Percentiles rank a stretch among this genome's conserved stretches.
Conservation (phyloP, 2,888 invertebrate species). For the Phragmatobia fuliginosa region DNA sequence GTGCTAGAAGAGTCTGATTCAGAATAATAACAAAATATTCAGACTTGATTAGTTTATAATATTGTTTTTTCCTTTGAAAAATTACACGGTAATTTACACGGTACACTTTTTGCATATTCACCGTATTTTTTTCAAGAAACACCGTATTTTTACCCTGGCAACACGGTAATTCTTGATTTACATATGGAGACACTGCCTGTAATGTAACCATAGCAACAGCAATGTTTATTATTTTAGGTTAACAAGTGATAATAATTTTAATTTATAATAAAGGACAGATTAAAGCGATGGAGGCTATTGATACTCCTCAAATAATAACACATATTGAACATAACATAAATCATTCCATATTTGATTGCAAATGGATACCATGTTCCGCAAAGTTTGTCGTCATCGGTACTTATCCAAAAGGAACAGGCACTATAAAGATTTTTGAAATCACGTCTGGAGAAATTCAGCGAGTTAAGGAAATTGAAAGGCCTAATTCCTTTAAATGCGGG, state of each 20-base stretch:
- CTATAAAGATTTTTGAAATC: constrained; percentile 93
- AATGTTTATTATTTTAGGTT: constrained; percentile 63
- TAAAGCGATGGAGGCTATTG: constrained; percentile 71
- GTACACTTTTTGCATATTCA: no score
- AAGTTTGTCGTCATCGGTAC: constrained; percentile 96
- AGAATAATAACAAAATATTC: no score
- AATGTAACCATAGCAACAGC: constrained; percentile 65
- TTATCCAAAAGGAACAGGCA: constrained; percentile 94
- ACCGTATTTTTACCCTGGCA: no score
- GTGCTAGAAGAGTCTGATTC: no score
- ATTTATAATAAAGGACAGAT: not conserved
- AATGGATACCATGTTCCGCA: constrained; percentile 98
- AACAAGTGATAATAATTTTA: constrained; percentile 25
- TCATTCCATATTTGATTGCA: constrained; percentile 96
- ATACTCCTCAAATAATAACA: constrained; percentile 96
- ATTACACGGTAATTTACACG: no score
- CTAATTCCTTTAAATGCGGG: constrained; percentile 96
- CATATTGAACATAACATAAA: constrained; percentile 93
- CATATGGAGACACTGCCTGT: no score
- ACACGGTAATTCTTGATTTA: no score
- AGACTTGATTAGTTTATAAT: no score
- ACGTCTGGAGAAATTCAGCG: constrained; percentile 90
- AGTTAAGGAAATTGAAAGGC: constrained; percentile 91
- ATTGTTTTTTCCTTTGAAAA: no score
- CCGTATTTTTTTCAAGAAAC: no score